phyloP scores from a whole-genome alignment of 2,113 vertebrate genomes.

The Siniperca chuatsi region DNA sequence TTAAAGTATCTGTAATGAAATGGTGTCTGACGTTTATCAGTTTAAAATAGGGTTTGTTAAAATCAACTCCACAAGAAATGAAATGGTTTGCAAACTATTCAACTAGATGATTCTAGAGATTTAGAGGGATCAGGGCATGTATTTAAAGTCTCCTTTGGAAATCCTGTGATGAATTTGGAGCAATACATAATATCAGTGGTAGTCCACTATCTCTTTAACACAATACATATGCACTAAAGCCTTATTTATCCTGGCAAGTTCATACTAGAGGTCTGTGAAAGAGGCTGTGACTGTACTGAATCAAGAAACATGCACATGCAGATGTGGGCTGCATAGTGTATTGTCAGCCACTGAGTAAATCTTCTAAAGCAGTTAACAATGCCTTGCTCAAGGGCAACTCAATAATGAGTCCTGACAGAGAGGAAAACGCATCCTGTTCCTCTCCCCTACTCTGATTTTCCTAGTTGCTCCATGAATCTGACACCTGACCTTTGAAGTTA shows the following conservation, averaged over 20 bases:
- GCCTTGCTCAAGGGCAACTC: conserved; percentile 42
- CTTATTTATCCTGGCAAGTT: conserved; percentile 27
- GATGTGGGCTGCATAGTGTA: conserved; percentile 1
- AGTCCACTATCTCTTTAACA: conserved; percentile 7
- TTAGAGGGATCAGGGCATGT: conserved; percentile 23
- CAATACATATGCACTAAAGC: conserved; percentile 21
- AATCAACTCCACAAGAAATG: conserved; percentile 31
- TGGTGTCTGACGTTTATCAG: conserved; percentile 62
- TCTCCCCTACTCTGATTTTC: conserved; percentile 22
- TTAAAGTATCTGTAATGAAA: conserved; percentile 50
- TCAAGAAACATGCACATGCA: conserved; percentile 9
- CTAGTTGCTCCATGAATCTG: neutral
- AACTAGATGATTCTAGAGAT: conserved; percentile 42
- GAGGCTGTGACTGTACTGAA: neutral
- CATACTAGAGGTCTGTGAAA: conserved; percentile 23
- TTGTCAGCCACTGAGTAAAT: conserved; percentile 16
- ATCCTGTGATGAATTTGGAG: conserved; percentile 2
- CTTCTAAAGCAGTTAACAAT: conserved; percentile 20
- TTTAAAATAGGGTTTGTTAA: conserved; percentile 50
- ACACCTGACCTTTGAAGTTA: conserved; percentile 32
- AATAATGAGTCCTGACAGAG: neutral
- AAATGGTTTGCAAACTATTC: conserved; percentile 44
- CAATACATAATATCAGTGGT: conserved; percentile 3
- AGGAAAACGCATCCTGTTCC: conserved; percentile 22
- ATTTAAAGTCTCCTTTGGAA: conserved; percentile 5